These are phyloP conservation scores for Pachyramphus minor DNA, from an alignment of 2,113 vertebrate species.

Conservation along the genomic window DNA sequence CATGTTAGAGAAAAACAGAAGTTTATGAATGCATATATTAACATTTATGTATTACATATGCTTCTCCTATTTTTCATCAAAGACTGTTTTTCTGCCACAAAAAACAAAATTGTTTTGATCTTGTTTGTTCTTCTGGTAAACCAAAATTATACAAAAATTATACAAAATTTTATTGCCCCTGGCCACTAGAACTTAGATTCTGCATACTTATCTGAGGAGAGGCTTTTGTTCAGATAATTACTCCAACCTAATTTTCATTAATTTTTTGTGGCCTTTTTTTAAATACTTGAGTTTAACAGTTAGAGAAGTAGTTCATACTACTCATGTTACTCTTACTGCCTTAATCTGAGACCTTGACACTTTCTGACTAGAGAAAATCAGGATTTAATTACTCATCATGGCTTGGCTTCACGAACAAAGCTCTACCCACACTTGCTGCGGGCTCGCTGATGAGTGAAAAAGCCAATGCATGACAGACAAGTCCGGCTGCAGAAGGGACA, in stretches of 20 bases:
- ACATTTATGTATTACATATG: background rate
- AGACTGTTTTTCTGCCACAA: background rate
- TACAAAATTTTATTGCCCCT: background rate
- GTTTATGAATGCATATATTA: background rate
- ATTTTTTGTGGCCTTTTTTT: background rate
- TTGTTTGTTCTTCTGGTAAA: background rate
- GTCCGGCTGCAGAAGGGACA: no score
- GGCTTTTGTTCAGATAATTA: slow-evolving; percentile 15
- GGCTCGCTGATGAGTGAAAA: no score
- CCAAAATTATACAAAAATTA: background rate
- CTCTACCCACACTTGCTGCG: no score
- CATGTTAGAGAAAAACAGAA: background rate
- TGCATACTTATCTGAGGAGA: background rate
- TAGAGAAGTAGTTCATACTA: background rate
- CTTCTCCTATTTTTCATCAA: background rate
- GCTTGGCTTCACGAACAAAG: no score
- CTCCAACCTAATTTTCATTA: background rate
- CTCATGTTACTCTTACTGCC: background rate
- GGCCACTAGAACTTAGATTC: background rate
- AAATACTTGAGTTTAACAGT: background rate
- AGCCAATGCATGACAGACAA: no score
- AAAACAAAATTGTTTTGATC: background rate
- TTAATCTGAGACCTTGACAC: background rate
- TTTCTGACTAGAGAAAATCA: background rate
- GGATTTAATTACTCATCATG: background rate